phyloP scores from a whole-genome alignment of 2,888 invertebrate genomes.

The Caenorhabditis sulstoni region DNA sequence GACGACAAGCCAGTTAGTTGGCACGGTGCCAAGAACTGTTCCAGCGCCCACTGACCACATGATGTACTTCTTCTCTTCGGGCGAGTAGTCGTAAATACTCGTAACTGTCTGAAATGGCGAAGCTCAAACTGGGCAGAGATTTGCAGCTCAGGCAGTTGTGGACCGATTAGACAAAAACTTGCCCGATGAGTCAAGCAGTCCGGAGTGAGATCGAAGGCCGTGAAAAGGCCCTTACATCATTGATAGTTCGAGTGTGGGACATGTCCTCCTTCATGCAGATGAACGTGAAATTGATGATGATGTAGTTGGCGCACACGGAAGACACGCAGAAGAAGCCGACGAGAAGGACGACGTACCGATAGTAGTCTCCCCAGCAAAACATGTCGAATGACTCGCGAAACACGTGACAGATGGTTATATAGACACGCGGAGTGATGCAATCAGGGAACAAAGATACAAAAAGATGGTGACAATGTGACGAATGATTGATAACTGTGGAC shows the following conservation, averaged over 20 bases:
- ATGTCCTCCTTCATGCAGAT: slow-evolving; percentile 64
- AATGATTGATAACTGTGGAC: no score
- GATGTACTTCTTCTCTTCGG: slow-evolving; percentile 64
- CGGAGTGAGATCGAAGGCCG: no score
- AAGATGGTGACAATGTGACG: no score
- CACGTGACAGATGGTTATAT: no score
- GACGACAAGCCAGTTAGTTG: slow-evolving; percentile 69
- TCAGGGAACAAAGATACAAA: no score
- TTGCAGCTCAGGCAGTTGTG: no score
- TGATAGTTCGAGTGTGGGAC: slow-evolving; percentile 9
- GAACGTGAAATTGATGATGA: slow-evolving; percentile 64
- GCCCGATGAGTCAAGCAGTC: no score
- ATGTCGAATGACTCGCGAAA: no score
- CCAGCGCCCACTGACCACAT: slow-evolving; percentile 74
- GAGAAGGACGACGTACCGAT: slow-evolving; percentile 52
- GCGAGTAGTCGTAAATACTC: slow-evolving; percentile 61
- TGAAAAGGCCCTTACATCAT: slow-evolving; percentile 7
- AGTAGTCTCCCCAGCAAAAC: slow-evolving; percentile 27
- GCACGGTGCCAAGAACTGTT: slow-evolving; percentile 70
- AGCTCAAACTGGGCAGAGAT: no score
- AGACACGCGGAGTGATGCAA: no score
- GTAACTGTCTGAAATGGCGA: slow-evolving; percentile 18
- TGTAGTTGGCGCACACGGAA: slow-evolving; percentile 66
- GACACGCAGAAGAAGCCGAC: slow-evolving; percentile 63
- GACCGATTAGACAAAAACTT: no score